Base-by-base conservation (phyloP, 2,113 vertebrate species). In the Capra hircus region DNA sequence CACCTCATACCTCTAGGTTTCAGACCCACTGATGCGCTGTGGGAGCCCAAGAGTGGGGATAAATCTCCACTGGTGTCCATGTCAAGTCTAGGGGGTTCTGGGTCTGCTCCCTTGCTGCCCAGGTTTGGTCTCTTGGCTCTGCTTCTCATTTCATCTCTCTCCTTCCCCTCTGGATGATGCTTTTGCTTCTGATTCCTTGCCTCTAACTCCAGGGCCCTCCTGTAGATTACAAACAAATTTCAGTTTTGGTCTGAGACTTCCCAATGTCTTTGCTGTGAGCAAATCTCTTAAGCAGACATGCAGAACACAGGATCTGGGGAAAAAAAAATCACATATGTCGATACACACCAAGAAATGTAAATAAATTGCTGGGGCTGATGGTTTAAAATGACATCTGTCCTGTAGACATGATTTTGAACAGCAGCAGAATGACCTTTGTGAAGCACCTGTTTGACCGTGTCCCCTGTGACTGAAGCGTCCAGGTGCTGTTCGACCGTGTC, bases 401-500 rank as follows among this genome's bases (percentile, higher is more conserved):
- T 59, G 1, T 25, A 45, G 62, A 52, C 8, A 2, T 0, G 48
- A 19, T 19, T 57, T 30, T 14, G 25, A 50, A 27, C 1, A 17
- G 11, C 28, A 28, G 45, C 52, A 36, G 52, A 62, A 8, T 2
- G 9, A 28, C 0, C 10, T 21, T 77, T 33, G 3, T 23, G 36
- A 81, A 25, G 13, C 15, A 1, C 19, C 3, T 10, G 1, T 40
- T 28, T 59, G 64, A 71, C n/a, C 0, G 0, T 0, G 0, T 27
- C 80, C 28, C 0, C 15, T 4, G 2, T 36, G n/a, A 71, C 0
- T 12, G 10, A 27, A 16, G 5, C n/a, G 3, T 28, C 12, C 23
- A 17, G 0, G 10, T 1, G 6, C 0, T 8, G 17, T 71, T 36
- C 1, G 53, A 5, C 48, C 19, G 1, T 0, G 0, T 43, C 60